These are phyloP conservation scores for Recurvirostra avosetta DNA, from an alignment of 2,113 vertebrate species.

Conservation along the genomic window DNA sequence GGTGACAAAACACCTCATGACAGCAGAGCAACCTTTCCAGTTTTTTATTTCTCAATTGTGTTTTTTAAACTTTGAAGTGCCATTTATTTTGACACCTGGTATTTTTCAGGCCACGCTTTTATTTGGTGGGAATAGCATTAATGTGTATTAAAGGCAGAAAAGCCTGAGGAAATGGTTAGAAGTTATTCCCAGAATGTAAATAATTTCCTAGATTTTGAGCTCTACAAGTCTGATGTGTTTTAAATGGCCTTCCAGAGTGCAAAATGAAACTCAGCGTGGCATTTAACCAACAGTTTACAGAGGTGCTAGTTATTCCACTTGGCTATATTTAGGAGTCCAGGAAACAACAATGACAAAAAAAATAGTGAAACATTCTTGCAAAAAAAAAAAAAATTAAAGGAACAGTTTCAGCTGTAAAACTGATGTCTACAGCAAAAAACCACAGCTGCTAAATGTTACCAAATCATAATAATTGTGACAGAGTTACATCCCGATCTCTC, in stretches of 20 bases:
- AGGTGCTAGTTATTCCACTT: slow-evolving; percentile 67
- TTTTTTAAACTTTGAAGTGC: slow-evolving; percentile 42
- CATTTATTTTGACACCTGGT: slow-evolving; percentile 65
- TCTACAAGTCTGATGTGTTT: slow-evolving; percentile 4
- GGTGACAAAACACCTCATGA: not conserved
- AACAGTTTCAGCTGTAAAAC: slow-evolving; percentile 54
- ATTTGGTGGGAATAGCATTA: slow-evolving; percentile 51
- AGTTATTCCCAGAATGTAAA: slow-evolving; percentile 55
- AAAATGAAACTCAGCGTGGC: slow-evolving; percentile 67
- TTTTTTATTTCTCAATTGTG: not conserved
- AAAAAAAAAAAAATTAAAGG: slow-evolving; percentile 52
- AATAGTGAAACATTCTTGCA: slow-evolving; percentile 3
- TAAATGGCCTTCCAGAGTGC: slow-evolving; percentile 67
- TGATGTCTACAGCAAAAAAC: slow-evolving; percentile 31
- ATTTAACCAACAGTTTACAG: slow-evolving; percentile 71
- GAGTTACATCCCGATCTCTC: slow-evolving; percentile 38
- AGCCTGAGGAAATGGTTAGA: not conserved
- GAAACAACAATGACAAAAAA: slow-evolving; percentile 65
- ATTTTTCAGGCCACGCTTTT: slow-evolving; percentile 53
- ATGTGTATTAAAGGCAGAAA: not conserved
- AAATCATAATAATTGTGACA: slow-evolving; percentile 56
- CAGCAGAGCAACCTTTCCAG: not conserved
- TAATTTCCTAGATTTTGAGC: slow-evolving; percentile 49
- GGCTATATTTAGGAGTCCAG: slow-evolving; percentile 73
- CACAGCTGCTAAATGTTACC: slow-evolving; percentile 61